These are phyloP conservation scores for Polietes domitor DNA, from an alignment of 2,888 invertebrate species.

Conservation along the genomic window DNA sequence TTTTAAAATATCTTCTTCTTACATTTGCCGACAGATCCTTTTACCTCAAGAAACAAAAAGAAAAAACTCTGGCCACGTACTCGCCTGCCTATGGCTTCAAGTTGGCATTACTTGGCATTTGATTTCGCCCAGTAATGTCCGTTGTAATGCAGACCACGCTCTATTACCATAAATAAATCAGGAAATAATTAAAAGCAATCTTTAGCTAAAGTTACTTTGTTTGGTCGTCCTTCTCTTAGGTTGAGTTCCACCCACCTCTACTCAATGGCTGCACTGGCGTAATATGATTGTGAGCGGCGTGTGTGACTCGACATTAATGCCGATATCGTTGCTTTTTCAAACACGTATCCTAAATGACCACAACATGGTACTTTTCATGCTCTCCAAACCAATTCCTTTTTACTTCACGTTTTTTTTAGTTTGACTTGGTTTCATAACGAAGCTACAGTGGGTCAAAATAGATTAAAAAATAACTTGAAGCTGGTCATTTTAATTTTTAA, in stretches of 20 bases:
- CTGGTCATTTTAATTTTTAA: too few species aligned
- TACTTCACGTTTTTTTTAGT: slow-evolving; percentile 40
- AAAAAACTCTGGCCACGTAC: too few species aligned
- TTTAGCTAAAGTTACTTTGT: slow-evolving; percentile 46
- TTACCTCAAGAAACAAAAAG: too few species aligned
- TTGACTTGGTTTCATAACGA: background rate
- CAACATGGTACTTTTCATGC: slow-evolving; percentile 50
- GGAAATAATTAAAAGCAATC: slow-evolving; percentile 67
- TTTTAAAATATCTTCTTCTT: too few species aligned
- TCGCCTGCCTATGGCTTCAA: too few species aligned
- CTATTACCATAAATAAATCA: slow-evolving; percentile 67
- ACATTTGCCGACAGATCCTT: too few species aligned
- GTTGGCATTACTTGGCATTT: too few species aligned
- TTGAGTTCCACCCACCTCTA: background rate
- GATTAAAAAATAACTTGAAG: background rate
- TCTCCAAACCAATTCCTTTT: slow-evolving; percentile 50
- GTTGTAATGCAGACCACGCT: slow-evolving; percentile 65
- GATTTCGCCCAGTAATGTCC: background rate
- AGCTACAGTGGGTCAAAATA: slow-evolving; percentile 5
- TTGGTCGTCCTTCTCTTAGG: background rate
- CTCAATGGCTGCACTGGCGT: background rate
- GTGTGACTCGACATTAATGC: slow-evolving; percentile 40
- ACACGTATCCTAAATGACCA: slow-evolving; percentile 65
- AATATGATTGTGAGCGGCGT: slow-evolving; percentile 9
- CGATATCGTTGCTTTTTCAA: slow-evolving; percentile 40